Evolutionary conservation across 1,140 invertebrate genomes (phyloP).

Genomic region (Nasonia vitripennis): DNA sequence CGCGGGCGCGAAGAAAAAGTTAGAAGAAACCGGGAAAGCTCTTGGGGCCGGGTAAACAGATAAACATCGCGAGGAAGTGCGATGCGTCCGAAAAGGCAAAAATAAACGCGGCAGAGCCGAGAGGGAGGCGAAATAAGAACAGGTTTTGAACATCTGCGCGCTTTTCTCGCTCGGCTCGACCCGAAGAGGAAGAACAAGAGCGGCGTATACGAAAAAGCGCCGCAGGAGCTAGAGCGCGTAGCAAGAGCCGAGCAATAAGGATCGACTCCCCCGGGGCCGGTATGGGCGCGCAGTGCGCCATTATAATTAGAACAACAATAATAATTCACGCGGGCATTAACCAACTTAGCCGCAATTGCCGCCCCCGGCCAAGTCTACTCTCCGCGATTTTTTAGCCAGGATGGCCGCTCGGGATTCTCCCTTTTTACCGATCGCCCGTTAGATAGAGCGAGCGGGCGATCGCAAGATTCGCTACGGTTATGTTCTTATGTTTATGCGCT

Average conservation of each 20-base stretch:
- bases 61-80: constrained; percentile 7
- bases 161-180: constrained; percentile 8
- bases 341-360: constrained; percentile 22
- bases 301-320: constrained; percentile 49
- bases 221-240: neutral
- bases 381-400: neutral
- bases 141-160: constrained; percentile 39
- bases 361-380: neutral
- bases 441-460: neutral
- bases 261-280: neutral
- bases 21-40: neutral
- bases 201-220: constrained; percentile 23
- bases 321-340: constrained; percentile 42
- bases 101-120: neutral
- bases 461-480: neutral
- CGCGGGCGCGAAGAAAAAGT: neutral
- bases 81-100: neutral
- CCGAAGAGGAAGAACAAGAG: neutral
- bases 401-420: neutral
- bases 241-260: neutral
- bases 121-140: constrained; percentile 1
- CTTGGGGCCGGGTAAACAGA: neutral
- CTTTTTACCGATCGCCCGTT: neutral
- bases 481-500: neutral
- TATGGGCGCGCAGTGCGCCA: neutral